Evolutionary conservation across 2,797 vertebrate genomes (phyloP).

Genomic region (Takifugu rubripes): DNA sequence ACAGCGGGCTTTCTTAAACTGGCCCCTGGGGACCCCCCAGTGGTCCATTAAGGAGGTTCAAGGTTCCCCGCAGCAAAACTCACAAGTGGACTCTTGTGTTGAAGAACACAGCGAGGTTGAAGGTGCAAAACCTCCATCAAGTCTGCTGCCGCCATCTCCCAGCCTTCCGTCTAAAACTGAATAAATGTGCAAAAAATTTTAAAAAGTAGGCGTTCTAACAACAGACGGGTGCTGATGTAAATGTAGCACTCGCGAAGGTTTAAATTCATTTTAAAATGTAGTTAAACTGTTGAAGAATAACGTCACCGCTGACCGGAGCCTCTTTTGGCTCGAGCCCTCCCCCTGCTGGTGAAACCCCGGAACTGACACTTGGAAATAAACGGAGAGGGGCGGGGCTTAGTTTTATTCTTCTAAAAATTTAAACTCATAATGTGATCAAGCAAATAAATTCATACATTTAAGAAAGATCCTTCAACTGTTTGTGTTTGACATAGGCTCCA

Average conservation of each 20-base stretch:
- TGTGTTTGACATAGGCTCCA: background rate
- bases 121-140: background rate
- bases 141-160: no score
- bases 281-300: no score
- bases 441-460: no score
- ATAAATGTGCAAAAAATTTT: no score
- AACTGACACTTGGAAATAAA: slow-evolving; percentile 12
- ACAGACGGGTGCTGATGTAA: background rate
- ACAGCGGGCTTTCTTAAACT: slow-evolving; percentile 2
- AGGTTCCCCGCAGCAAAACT: slow-evolving; percentile 1
- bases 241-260: background rate
- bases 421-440: no score
- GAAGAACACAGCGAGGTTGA: background rate
- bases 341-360: slow-evolving; percentile 53
- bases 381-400: background rate
- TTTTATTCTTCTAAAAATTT: no score
- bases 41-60: slow-evolving; percentile 10
- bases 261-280: no score
- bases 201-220: no score
- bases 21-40: background rate
- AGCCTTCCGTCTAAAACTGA: no score
- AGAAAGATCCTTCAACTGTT: no score
- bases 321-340: slow-evolving; percentile 46
- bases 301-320: background rate
- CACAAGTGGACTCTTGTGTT: background rate